Evolutionary conservation across 2,797 vertebrate species (phyloP).

Genomic region (Neopelma chrysocephalum): DNA sequence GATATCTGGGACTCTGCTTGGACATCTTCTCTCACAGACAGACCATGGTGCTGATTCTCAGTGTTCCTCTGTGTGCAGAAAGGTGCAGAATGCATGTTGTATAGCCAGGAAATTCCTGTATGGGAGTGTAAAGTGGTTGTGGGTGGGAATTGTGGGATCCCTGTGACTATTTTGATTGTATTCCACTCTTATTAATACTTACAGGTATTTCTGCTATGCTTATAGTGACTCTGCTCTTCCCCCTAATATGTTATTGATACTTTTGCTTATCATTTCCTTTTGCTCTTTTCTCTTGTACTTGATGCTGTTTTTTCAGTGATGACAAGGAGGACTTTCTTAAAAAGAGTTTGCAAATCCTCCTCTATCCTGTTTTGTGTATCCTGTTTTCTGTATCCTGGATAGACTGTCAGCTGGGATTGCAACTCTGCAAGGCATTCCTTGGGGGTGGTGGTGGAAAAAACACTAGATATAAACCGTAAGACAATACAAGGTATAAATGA

Average conservation of each 20-base stretch:
- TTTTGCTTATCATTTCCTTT: background rate
- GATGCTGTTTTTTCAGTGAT: background rate
- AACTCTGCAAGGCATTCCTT: background rate
- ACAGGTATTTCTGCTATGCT: background rate
- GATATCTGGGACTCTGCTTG: background rate
- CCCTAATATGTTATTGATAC: background rate
- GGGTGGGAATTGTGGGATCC: background rate
- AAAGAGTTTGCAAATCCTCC: background rate
- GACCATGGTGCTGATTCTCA: background rate
- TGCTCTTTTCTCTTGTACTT: background rate
- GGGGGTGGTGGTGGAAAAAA: background rate
- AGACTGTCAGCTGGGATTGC: background rate
- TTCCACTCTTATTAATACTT: background rate
- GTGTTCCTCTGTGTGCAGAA: background rate
- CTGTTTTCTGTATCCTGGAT: background rate
- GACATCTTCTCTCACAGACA: background rate
- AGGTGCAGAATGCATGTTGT: fast-evolving
- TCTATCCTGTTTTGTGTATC: background rate
- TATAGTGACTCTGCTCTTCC: background rate
- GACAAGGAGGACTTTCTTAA: background rate
- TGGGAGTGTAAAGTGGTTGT: background rate
- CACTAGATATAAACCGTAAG: background rate
- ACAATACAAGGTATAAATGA: background rate
- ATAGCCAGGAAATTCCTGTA: background rate
- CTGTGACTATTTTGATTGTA: background rate